phyloP scores from a whole-genome alignment of 2,888 invertebrate genomes.

The Brachynemurus nebulosus region DNA sequence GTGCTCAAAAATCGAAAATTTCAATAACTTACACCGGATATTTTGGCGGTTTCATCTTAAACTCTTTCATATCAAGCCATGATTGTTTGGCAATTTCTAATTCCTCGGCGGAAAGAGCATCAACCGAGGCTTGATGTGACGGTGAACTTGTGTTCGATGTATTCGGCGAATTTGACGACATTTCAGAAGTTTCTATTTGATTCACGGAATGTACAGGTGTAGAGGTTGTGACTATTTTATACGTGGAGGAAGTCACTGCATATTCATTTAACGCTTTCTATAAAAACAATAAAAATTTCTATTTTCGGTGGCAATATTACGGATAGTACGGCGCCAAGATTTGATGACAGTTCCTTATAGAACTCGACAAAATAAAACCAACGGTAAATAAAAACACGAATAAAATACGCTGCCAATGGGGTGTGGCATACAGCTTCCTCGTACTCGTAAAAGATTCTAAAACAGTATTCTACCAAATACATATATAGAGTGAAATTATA shows the following conservation, averaged over 20 bases:
- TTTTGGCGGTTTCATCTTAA: constrained; percentile 30
- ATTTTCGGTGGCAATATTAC: no score
- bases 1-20: no score
- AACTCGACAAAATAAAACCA: no score
- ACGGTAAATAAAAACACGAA: no score
- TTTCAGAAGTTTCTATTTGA: constrained; percentile 9
- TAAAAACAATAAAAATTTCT: constrained; percentile 10
- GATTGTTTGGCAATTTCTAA: constrained; percentile 40
- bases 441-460: no score
- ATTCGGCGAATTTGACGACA: constrained; percentile 11
- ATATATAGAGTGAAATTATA: no score
- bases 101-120: constrained; percentile 42
- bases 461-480: no score
- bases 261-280: constrained; percentile 28
- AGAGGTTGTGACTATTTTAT: constrained; percentile 22
- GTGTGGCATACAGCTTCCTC: no score
- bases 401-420: no score
- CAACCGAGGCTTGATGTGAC: constrained; percentile 33
- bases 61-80: constrained; percentile 37
- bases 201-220: constrained; percentile 17
- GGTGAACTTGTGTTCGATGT: constrained; percentile 15
- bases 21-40: constrained; percentile 35
- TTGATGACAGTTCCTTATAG: no score
- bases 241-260: constrained; percentile 21
- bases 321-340: no score